Evolutionary conservation across 2,888 invertebrate genomes (phyloP).

Genomic region (Drosophila paramelanica): DNA sequence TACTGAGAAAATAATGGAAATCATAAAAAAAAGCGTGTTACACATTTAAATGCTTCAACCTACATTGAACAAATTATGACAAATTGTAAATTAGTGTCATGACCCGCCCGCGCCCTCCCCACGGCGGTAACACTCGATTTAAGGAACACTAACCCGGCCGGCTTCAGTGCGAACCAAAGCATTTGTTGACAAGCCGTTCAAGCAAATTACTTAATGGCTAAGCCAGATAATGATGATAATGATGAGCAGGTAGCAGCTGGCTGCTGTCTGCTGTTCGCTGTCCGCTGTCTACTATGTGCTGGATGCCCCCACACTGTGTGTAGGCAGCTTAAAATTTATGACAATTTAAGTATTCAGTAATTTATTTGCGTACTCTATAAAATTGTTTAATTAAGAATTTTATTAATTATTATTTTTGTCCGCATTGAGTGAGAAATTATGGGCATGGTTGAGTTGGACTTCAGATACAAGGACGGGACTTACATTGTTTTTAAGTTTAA

Average conservation of each 20-base stretch:
- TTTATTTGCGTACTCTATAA: not conserved
- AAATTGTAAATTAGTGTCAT: conserved; percentile 62
- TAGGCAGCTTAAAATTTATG: conserved; percentile 5
- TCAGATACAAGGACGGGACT: too few species aligned
- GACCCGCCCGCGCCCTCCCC: conserved; percentile 8
- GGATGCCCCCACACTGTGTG: conserved; percentile 18
- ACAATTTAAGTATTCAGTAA: not conserved
- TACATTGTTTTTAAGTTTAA: too few species aligned
- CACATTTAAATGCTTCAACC: conserved; percentile 73
- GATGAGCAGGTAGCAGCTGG: conserved; percentile 37
- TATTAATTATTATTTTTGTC: too few species aligned
- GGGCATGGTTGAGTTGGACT: too few species aligned
- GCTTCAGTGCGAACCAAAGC: conserved; percentile 33
- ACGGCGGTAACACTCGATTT: conserved; percentile 16
- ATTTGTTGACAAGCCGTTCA: conserved; percentile 68
- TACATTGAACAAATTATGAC: conserved; percentile 70
- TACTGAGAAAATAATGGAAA: conserved; percentile 44
- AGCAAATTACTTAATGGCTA: conserved; percentile 70
- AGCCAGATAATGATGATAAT: conserved; percentile 58
- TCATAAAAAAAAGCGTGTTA: conserved; percentile 61
- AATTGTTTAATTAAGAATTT: too few species aligned
- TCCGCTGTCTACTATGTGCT: not conserved
- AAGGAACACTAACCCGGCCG: conserved; percentile 37
- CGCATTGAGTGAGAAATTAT: too few species aligned
- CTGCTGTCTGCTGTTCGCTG: not conserved